Conservation (phyloP, 2,113 vertebrate species). For the Cinclus mexicanus region DNA sequence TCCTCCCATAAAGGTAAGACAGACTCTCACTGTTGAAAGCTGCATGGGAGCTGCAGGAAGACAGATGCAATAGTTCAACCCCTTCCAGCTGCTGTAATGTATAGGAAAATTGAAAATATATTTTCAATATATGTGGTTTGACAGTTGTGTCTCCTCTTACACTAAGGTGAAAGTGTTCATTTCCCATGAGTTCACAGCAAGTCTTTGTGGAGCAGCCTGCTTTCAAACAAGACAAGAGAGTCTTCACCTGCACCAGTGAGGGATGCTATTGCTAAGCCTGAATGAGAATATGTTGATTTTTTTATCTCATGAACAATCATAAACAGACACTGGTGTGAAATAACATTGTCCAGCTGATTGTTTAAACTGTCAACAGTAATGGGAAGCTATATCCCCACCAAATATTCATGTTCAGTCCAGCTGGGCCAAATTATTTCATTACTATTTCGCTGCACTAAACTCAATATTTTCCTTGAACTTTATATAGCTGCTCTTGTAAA, state of each 20-base stretch:
- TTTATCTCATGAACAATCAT: constrained; percentile 1
- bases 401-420: background rate
- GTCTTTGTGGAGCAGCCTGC: background rate
- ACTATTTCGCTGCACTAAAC: background rate
- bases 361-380: background rate
- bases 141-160: background rate
- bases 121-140: background rate
- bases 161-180: background rate
- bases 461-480: background rate
- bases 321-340: background rate
- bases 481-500: background rate
- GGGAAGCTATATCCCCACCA: background rate
- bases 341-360: background rate
- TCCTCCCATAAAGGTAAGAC: background rate
- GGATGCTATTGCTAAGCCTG: background rate
- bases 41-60: background rate
- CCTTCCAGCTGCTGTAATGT: background rate
- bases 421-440: background rate
- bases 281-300: background rate
- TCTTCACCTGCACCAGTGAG: background rate
- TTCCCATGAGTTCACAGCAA: background rate
- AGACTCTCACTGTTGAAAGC: background rate
- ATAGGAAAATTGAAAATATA: background rate
- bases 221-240: background rate
- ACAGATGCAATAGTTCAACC: background rate